Evolutionary conservation across 2,888 invertebrate genomes (phyloP).

Genomic region (Microctonus hyperodae): DNA sequence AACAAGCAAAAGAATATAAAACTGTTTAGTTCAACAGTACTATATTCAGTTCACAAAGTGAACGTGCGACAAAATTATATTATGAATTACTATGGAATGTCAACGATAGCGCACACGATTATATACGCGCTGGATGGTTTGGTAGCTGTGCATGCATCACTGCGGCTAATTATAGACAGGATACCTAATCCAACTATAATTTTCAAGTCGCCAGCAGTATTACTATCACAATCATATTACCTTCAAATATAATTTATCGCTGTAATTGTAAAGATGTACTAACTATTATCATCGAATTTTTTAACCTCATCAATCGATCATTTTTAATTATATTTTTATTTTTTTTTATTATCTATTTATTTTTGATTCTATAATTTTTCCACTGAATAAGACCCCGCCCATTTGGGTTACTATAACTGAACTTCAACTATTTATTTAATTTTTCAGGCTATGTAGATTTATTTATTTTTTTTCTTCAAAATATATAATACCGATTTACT

Average conservation of each 20-base stretch:
- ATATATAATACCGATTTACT: no score
- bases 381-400: neutral
- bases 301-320: neutral
- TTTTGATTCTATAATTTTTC: neutral
- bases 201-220: neutral
- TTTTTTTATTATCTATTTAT: neutral
- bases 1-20: neutral
- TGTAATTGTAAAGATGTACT: slow-evolving; percentile 8
- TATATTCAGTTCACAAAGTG: neutral
- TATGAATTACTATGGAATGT: slow-evolving; percentile 26
- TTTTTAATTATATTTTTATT: neutral
- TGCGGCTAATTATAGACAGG: slow-evolving; percentile 30
- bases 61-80: neutral
- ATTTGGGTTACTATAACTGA: neutral
- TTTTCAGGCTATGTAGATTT: neutral
- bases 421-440: neutral
- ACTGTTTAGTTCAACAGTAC: neutral
- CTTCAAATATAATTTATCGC: neutral
- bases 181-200: slow-evolving; percentile 25
- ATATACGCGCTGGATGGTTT: slow-evolving; percentile 15
- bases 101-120: slow-evolving; percentile 13
- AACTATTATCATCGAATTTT: neutral
- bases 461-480: neutral
- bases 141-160: slow-evolving; percentile 24
- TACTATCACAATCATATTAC: slow-evolving; percentile 3